Conservation (phyloP, 1,140 invertebrate species). For the Ectropis grisescens region DNA sequence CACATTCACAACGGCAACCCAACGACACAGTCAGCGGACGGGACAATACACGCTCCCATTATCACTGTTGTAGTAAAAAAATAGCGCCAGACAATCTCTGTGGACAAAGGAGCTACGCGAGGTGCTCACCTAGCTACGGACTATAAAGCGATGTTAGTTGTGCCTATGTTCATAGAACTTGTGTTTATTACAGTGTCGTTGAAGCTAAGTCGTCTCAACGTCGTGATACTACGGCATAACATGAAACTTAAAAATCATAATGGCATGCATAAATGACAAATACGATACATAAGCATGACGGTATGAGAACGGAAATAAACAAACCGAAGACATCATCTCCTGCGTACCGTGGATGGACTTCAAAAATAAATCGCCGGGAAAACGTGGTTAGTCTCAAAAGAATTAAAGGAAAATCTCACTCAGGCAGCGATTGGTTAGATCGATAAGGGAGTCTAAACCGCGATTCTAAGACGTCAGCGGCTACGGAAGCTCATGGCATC, state of each 20-base stretch:
- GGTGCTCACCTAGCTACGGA: conserved; percentile 27
- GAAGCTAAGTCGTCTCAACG: conserved; percentile 9
- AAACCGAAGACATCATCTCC: background rate
- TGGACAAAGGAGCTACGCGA: conserved; percentile 8
- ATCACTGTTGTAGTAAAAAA: conserved; percentile 68
- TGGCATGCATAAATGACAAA: conserved; percentile 56
- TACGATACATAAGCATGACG: conserved; percentile 61
- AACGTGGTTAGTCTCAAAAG: conserved; percentile 43
- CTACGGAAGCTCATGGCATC: conserved; percentile 62
- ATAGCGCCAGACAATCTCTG: conserved; percentile 48
- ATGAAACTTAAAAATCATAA: conserved; percentile 39
- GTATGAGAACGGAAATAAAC: conserved; percentile 20
- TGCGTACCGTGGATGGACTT: conserved; percentile 42
- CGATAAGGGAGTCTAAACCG: conserved; percentile 32
- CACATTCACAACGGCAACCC: conserved; percentile 61
- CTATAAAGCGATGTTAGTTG: conserved; percentile 53
- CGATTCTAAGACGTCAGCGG: conserved; percentile 10
- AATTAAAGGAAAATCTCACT: conserved; percentile 48
- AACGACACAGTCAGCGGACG: conserved; percentile 67
- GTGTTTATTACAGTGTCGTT: conserved; percentile 42
- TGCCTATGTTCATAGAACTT: conserved; percentile 26
- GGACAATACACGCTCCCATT: conserved; percentile 11
- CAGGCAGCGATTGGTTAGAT: conserved; percentile 67
- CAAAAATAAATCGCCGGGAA: conserved; percentile 64
- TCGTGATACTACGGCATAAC: conserved; percentile 8